These are phyloP conservation scores for Ichneumon xanthorius DNA, from an alignment of 2,888 invertebrate species.

Conservation along the genomic window DNA sequence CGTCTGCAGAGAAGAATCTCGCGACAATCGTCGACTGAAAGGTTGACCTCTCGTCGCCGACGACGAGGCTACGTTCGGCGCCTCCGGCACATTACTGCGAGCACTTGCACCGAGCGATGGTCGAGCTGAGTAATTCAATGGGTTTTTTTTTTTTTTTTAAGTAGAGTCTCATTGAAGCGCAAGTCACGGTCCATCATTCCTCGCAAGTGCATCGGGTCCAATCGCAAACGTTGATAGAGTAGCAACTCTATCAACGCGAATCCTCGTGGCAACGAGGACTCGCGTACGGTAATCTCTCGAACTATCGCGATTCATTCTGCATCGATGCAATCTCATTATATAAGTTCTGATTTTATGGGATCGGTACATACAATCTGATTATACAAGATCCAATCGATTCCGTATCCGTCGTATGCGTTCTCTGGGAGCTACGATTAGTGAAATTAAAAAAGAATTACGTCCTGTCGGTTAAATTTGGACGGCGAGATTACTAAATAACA, in stretches of 20 bases:
- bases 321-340: neutral
- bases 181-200: slow-evolving; percentile 21
- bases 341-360: neutral
- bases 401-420: neutral
- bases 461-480: neutral
- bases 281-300: neutral
- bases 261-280: neutral
- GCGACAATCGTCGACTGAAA: slow-evolving; percentile 64
- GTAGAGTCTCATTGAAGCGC: slow-evolving; percentile 20
- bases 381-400: neutral
- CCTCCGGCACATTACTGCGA: slow-evolving; percentile 58
- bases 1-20: slow-evolving; percentile 2
- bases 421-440: neutral
- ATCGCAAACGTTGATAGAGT: neutral
- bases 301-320: neutral
- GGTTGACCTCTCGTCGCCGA: slow-evolving; percentile 58
- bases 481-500: neutral
- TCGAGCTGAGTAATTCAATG: slow-evolving; percentile 10
- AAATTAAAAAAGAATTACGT: neutral
- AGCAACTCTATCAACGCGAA: too few species aligned
- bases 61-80: slow-evolving; percentile 49
- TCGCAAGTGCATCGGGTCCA: slow-evolving; percentile 3
- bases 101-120: slow-evolving; percentile 10
- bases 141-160: neutral
- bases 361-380: neutral